Evolutionary conservation across 2,797 vertebrate species (phyloP), one percentile per base, ranked within the genome.

Genomic region (Cheirogaleus major): DNA sequence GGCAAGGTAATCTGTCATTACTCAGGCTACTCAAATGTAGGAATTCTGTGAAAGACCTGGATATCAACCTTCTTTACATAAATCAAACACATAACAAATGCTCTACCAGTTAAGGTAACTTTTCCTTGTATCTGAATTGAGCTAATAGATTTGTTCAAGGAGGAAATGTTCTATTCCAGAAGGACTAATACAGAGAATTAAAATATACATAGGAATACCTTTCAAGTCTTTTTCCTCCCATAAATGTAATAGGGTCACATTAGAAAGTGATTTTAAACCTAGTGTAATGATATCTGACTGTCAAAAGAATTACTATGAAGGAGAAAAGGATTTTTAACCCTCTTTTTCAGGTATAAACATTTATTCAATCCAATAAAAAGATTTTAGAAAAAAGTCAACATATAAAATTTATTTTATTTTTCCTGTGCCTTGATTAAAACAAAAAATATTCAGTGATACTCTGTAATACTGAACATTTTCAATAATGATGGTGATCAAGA

Each of bases 331-430:
- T 45, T 75, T 92, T 41, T 72, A 67, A 50, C n/a, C 27, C 11
- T 79, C 41, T 85, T 88, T 84, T 86, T 63, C 59, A 79, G 45
- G 38, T 43, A 61, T 27, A 27, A 95, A 84, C 43, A 95, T 89
- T 73, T 63, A 95, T 63, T 73, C 43, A 45, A n/a, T 75, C 25
- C 50, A 97, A 96, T 91, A 84, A 94, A 96, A 63, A 55, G 45
- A 86, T 93, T 95, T 94, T 72, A 70, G 72, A 73, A 91, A 95
- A 91, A 70, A 82, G 41, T 73, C 55, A 87, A 75, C 55, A 76
- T 57, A 79, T 20, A 95, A 79, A 93, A 94, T 75, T 67, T 57
- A 93, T 88, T 97, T 97, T 48, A 93, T 72, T 96, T 95, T 89
- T 80, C 35, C 57, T 89, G 43, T 55, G 61, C 35, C 92, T 95